Evolutionary conservation across 2,113 vertebrate species (phyloP).

Genomic region (Tapirus terrestris): DNA sequence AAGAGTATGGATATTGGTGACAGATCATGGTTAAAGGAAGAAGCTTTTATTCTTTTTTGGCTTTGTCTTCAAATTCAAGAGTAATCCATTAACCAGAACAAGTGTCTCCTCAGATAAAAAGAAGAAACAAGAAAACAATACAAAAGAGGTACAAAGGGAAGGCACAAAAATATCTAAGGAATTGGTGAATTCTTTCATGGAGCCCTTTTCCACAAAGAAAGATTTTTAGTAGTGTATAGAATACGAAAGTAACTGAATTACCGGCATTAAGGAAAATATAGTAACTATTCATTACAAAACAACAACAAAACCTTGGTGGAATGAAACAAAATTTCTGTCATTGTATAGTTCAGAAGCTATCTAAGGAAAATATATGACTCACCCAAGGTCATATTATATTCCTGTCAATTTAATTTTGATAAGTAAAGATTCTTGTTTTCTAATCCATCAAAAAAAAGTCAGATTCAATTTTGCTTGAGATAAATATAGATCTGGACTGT

Average conservation of each 20-base stretch:
- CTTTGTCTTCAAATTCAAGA: constrained; percentile 13
- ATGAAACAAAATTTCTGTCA: not conserved
- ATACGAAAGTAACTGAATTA: not conserved
- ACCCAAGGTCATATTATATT: not conserved
- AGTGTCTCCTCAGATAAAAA: not conserved
- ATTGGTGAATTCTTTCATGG: not conserved
- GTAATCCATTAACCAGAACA: constrained; percentile 1
- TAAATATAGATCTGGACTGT: not conserved
- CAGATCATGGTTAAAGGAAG: not conserved
- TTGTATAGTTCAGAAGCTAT: not conserved
- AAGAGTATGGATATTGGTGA: not conserved
- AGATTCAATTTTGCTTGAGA: not conserved
- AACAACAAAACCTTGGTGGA: not conserved
- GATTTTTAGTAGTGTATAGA: not conserved
- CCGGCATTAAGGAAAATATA: not conserved
- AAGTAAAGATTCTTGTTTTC: not conserved
- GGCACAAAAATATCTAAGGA: not conserved
- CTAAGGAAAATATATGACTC: not conserved
- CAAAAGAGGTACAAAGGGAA: not conserved
- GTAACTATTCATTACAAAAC: not conserved
- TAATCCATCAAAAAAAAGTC: not conserved
- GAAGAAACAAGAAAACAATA: not conserved
- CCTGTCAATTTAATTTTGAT: constrained; percentile 13
- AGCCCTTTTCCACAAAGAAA: not conserved
- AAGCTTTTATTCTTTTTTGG: not conserved